These are phyloP conservation scores for Camelus bactrianus DNA, from an alignment of 2,113 vertebrate genomes.

Conservation along the genomic window DNA sequence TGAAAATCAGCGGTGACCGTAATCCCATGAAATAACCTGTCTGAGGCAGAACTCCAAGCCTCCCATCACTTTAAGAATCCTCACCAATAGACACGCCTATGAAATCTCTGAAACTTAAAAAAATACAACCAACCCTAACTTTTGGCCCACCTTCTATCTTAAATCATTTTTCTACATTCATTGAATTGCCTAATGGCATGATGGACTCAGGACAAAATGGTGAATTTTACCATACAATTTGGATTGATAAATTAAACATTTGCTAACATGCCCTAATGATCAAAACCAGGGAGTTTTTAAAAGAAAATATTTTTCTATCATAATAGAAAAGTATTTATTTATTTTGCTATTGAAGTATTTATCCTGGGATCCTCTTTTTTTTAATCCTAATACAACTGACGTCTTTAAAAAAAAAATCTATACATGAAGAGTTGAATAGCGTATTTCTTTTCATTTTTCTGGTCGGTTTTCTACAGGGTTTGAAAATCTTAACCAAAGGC, in stretches of 20 bases:
- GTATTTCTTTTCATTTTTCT: conserved; percentile 55
- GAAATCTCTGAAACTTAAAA: not conserved
- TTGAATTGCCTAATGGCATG: not conserved
- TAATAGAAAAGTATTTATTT: not conserved
- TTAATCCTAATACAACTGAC: not conserved
- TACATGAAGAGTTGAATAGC: conserved; percentile 17
- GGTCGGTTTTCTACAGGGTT: conserved; percentile 81
- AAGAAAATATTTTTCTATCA: not conserved
- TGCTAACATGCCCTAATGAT: not conserved
- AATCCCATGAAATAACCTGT: conserved; percentile 72
- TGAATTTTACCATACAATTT: not conserved
- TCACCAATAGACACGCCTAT: not conserved
- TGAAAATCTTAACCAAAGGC: conserved; percentile 87
- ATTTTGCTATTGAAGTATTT: conserved; percentile 22
- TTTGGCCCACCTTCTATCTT: conserved; percentile 3
- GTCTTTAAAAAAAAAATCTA: not conserved
- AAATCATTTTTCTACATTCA: not conserved
- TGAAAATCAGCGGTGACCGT: conserved; percentile 78
- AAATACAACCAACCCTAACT: not conserved
- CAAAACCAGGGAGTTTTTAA: not conserved
- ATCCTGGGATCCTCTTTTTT: not conserved
- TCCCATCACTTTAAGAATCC: not conserved
- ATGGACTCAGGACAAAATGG: not conserved
- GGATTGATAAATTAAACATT: not conserved
- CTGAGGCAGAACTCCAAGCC: conserved; percentile 53